Base-by-base conservation (phyloP, 2,113 vertebrate genomes). In the Mola mola region DNA sequence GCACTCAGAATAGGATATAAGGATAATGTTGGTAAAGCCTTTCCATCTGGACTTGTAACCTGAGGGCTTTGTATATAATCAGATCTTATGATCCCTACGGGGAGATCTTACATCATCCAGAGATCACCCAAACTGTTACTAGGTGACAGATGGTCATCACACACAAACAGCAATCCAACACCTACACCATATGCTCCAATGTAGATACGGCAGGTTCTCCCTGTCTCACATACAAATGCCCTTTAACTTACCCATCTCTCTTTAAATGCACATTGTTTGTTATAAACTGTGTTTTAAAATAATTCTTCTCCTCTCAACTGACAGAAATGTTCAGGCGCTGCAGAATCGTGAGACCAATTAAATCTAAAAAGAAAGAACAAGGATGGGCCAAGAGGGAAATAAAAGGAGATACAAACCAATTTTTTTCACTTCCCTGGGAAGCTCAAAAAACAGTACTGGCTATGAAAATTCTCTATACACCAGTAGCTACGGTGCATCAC, bases 161-260 rank as follows among this genome's bases (percentile, higher is more conserved):
- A 59, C 20, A 67, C 34, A 40, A 36, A 58, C 62, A 33, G 26
- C 41, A 33, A 46, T 31, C 62, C 36, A 42, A 77, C 66, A 77
- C 79, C 67, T 68, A 44, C 69, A 51, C 72, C 88, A 89, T 89
- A 89, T 90, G 90, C 64, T 85, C 50, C 21, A 24, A 67, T 44
- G 52, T 64, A 47, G 75, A 81, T 66, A 72, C 48, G 1, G 28
- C 75, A 72, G 24, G 12, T 80, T 80, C 59, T 70, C 75, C 51
- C n/a, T 61, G 57, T 44, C 51, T 53, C 42, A 66, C 52, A 29
- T 26, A 47, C 25, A 52, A 42, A 40, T 17, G 38, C 53, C 60
- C 61, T 58, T 40, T 28, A 60, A 66, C 38, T 66, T 5, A 6
- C 40, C 48, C 49, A 36, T 51, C 26, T 71, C 49, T 59, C 53